Evolutionary conservation across 2,113 vertebrate species (phyloP), one percentile per base, ranked within the genome.

Genomic region (Atrichornis clamosus): DNA sequence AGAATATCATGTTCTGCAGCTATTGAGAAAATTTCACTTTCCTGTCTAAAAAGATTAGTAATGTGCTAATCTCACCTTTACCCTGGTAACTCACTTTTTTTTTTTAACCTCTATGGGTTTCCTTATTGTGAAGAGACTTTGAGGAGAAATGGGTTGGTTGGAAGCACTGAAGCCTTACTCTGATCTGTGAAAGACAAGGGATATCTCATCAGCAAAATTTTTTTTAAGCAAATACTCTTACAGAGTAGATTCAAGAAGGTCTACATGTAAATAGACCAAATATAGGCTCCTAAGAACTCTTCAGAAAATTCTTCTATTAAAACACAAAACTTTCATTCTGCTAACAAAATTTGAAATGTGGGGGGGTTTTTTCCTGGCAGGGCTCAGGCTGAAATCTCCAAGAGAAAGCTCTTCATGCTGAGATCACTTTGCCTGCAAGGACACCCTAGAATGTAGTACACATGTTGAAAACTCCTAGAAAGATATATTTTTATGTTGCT

Each of bases 1-100:
- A 72, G 41, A 94, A 84, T 94, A 69, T 52, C 75, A 39, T 58
- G 41, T 84, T 96, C 69, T 85, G 65, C 37, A 79, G 26, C 84
- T 94, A 82, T 58, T 87, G 89, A 93, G 50, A 83, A 37, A 91
- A 89, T 89, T 94, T 95, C 23, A 58, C 58, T 93, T 89, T 93
- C 67, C 78, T 79, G 18, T 94, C 87, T 87, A 67, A 75, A 79
- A 75, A 95, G 60, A 90, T 90, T 83, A 87, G 65, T 89, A 88
- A 53, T 64, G 46, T 84, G 77, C 49, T 89, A 41, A 89, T 89
- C 86, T 93, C 80, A 95, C 69, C 74, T 94, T 94, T 82, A 84
- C 20, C 58, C 84, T 79, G 41, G 58, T 53, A 94, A 89, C 49
- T 81, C n/a, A 63, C 55, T 72, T 55, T 58, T 42, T 92, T 92